Evolutionary conservation across 2,888 invertebrate species (phyloP).

Genomic region (Chrysotoxum bicinctum): DNA sequence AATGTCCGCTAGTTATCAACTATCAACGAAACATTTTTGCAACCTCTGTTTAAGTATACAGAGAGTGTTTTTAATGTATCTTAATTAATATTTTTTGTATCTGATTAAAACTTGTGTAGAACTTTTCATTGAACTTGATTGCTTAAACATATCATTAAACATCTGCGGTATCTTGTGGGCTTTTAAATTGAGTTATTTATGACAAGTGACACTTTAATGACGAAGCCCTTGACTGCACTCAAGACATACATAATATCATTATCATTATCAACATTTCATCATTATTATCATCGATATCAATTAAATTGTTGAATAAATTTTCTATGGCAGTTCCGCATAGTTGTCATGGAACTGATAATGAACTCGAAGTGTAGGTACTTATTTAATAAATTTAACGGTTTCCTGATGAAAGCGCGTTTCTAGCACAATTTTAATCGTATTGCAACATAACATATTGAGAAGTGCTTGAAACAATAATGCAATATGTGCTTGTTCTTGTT

Average conservation of each 20-base stretch:
- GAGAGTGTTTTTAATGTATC: neutral
- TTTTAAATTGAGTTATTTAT: constrained; percentile 12
- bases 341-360: constrained; percentile 23
- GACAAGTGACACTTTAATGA: neutral
- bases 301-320: constrained; percentile 30
- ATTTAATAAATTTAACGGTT: constrained; percentile 1
- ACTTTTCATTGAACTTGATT: constrained; percentile 7
- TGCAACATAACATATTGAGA: constrained; percentile 1
- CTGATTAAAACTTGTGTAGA: neutral
- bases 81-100: neutral
- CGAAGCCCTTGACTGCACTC: neutral
- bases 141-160: neutral
- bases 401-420: constrained; percentile 2
- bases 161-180: neutral
- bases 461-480: neutral
- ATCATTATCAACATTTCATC: neutral
- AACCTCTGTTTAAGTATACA: neutral
- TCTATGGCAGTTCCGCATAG: constrained; percentile 25
- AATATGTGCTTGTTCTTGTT: no score
- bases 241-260: neutral
- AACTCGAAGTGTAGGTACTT: neutral
- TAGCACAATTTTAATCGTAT: neutral
- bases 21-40: neutral
- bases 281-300: constrained; percentile 29
- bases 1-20: neutral